Evolutionary conservation across 2,113 vertebrate genomes (phyloP).

Genomic region (Montifringilla adamsi): DNA sequence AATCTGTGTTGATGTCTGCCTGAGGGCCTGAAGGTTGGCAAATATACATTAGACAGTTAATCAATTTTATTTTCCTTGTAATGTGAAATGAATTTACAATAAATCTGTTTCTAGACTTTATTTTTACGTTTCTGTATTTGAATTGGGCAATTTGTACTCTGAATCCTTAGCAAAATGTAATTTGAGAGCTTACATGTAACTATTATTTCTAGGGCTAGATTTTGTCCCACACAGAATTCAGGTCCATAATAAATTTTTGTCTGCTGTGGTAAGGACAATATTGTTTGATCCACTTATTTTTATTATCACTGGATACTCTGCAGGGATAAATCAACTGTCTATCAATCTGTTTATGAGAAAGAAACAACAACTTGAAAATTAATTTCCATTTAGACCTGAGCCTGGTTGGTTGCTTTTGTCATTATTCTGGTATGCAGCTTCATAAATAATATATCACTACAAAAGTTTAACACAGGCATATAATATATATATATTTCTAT

Average conservation of each 20-base stretch:
- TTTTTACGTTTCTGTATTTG: not conserved
- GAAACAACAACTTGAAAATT: not conserved
- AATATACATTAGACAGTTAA: not conserved
- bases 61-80: not conserved
- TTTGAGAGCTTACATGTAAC: not conserved
- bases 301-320: not conserved
- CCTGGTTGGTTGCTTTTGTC: not conserved
- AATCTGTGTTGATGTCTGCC: not conserved
- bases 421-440: not conserved
- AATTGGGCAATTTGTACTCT: not conserved
- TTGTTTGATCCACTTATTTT: not conserved
- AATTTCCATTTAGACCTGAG: not conserved
- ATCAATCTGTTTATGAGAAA: not conserved
- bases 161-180: not conserved
- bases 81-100: not conserved
- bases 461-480: rapidly evolving
- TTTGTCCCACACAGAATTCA: not conserved
- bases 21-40: not conserved
- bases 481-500: not conserved
- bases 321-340: not conserved
- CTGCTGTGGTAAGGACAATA: not conserved
- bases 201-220: not conserved
- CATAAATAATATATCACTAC: not conserved
- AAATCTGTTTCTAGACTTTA: not conserved
- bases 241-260: not conserved